Evolutionary conservation across 53 echinoderm and acorn worm species (phyloP).

Genomic region (Mesocentrotus franciscanus): DNA sequence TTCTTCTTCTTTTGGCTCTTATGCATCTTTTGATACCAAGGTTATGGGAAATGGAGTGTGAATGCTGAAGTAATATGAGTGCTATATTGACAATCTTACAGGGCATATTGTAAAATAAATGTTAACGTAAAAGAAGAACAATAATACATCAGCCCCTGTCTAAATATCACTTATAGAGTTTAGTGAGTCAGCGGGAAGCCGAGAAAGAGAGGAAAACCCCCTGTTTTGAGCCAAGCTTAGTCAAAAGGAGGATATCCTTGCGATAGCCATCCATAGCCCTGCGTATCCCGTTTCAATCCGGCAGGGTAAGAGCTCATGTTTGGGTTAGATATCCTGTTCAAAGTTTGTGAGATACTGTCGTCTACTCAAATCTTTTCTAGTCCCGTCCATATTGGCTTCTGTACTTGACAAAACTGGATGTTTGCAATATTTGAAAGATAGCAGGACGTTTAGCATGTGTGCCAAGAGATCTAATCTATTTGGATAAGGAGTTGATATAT

Average conservation of each 20-base stretch:
- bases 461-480: not conserved
- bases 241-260: conserved; percentile 48
- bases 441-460: not conserved
- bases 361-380: too few species aligned
- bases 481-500: not conserved
- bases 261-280: not conserved
- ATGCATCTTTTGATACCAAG: too few species aligned
- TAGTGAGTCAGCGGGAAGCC: not conserved
- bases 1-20: too few species aligned
- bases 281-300: conserved; percentile 30
- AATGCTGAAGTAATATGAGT: too few species aligned
- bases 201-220: conserved; percentile 41
- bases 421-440: not conserved
- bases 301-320: not conserved
- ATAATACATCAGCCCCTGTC: not conserved
- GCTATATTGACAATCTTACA: too few species aligned
- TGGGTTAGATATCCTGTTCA: not conserved
- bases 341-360: not conserved
- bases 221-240: conserved; percentile 40
- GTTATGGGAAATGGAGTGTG: too few species aligned
- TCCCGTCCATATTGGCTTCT: conserved; percentile 4
- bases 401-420: not conserved
- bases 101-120: not conserved
- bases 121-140: not conserved
- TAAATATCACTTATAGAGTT: not conserved